Evolutionary conservation across 2,113 vertebrate species (phyloP).

Genomic region (Ameiurus melas): DNA sequence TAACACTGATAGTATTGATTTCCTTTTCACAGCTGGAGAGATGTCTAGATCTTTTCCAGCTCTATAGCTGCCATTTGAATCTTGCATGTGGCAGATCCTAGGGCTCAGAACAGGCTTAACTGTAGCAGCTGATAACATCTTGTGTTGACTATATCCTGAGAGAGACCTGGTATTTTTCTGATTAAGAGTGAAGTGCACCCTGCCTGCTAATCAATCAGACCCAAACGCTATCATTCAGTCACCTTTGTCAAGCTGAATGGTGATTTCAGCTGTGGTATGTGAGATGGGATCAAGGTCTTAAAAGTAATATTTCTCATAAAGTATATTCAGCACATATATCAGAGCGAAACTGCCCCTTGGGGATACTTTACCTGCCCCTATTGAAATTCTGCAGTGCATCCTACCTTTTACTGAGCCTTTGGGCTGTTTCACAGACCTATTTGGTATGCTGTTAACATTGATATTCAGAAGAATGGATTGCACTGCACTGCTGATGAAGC

Average conservation of each 20-base stretch:
- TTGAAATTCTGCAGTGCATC: background rate
- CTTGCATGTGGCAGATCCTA: background rate
- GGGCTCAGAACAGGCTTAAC: background rate
- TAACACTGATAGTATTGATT: constrained; percentile 32
- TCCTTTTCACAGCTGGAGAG: background rate
- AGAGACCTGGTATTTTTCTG: background rate
- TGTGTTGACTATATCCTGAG: background rate
- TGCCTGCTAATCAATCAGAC: constrained; percentile 28
- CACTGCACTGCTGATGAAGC: background rate
- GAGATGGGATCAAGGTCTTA: background rate
- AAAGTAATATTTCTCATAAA: constrained; percentile 25
- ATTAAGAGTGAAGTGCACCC: constrained; percentile 1
- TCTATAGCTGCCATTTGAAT: background rate
- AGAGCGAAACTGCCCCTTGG: background rate
- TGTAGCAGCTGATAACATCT: constrained; percentile 23
- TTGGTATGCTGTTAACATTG: constrained; percentile 24
- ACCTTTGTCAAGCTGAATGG: background rate
- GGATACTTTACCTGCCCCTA: constrained; percentile 3
- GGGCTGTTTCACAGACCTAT: constrained; percentile 11
- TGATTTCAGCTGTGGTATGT: background rate
- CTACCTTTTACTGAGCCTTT: background rate
- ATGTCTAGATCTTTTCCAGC: constrained; percentile 2
- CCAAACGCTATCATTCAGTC: background rate
- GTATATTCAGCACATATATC: constrained; percentile 11
- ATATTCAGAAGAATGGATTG: background rate